Conservation (phyloP, 2,888 invertebrate species). For the Idaea straminata region DNA sequence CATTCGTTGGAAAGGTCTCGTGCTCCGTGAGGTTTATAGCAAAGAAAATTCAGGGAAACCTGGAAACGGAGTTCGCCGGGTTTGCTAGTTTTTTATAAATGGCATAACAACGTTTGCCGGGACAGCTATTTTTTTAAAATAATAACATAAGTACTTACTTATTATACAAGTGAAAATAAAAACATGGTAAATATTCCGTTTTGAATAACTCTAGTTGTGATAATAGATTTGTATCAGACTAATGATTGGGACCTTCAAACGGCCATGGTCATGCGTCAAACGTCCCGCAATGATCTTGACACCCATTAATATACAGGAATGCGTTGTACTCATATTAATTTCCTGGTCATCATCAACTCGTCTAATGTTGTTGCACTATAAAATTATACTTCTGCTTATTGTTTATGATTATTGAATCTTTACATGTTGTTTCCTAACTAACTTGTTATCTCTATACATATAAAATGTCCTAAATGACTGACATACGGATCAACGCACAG, state of each 20-base stretch:
- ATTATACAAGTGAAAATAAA: too few species aligned
- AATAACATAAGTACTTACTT: too few species aligned
- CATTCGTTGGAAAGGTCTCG: too few species aligned
- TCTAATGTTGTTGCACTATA: constrained; percentile 36
- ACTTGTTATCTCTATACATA: background rate
- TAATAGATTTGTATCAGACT: constrained; percentile 5
- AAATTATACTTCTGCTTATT: constrained; percentile 21
- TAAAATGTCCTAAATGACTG: too few species aligned
- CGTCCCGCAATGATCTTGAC: constrained; percentile 58
- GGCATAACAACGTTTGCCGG: too few species aligned
- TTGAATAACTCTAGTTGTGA: background rate
- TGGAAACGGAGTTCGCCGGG: too few species aligned
- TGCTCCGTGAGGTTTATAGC: too few species aligned
- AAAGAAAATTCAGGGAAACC: too few species aligned
- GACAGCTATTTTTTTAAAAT: too few species aligned
- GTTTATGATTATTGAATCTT: constrained; percentile 24
- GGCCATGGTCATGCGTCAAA: constrained; percentile 48
- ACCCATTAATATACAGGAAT: constrained; percentile 61
- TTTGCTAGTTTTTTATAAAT: too few species aligned
- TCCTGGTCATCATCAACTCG: constrained; percentile 60
- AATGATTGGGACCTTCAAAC: constrained; percentile 42
- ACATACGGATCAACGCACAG: too few species aligned
- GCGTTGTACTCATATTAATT: constrained; percentile 46
- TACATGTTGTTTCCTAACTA: background rate
- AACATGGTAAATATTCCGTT: too few species aligned